Conservation (phyloP, 2,797 vertebrate genomes). For the Rhincodon typus region DNA sequence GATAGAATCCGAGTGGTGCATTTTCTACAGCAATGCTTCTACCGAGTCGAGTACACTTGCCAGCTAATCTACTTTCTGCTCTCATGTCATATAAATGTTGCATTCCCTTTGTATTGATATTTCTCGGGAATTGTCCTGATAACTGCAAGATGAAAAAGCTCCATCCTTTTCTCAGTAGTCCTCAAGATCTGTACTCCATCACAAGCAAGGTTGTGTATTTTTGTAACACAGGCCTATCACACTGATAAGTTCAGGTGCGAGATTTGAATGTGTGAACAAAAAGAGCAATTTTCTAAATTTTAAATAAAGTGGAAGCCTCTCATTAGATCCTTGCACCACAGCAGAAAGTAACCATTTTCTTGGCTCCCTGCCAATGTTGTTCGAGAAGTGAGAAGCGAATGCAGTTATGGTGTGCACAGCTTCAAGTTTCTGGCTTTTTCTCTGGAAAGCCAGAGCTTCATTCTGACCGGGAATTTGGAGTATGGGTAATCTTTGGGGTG, state of each 20-base stretch:
- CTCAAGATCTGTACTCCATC: no score
- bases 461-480: background rate
- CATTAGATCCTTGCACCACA: background rate
- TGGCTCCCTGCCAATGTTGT: background rate
- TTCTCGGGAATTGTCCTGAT: no score
- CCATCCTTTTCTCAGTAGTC: no score
- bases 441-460: no score
- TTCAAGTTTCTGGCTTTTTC: background rate
- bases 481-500: background rate
- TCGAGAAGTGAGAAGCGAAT: background rate
- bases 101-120: no score
- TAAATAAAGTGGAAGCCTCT: background rate
- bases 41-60: no score
- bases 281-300: background rate
- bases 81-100: no score
- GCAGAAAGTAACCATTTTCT: background rate
- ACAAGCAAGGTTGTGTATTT: no score
- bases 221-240: no score
- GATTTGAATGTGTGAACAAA: background rate
- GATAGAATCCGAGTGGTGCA: background rate
- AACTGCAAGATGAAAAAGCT: background rate
- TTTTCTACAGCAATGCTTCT: no score
- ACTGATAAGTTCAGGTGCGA: background rate
- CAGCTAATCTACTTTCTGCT: no score
- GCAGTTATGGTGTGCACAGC: background rate